These are phyloP conservation scores for Neoniphon sammara DNA, from an alignment of 2,797 vertebrate genomes.

Conservation along the genomic window DNA sequence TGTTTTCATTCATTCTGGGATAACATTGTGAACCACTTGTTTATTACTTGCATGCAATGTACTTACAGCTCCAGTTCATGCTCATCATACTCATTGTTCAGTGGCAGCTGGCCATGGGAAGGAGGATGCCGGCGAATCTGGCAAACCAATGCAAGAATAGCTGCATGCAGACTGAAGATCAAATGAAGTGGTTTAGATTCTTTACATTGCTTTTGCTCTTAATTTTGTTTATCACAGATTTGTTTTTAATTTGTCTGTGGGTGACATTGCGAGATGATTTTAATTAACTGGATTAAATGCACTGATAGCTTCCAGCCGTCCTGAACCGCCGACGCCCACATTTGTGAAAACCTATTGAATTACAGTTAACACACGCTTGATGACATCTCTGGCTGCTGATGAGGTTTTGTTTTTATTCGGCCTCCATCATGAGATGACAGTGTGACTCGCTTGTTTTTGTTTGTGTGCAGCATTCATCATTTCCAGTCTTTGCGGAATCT, in stretches of 20 bases:
- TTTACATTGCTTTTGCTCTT: neutral
- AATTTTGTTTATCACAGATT: neutral
- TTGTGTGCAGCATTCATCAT: constrained; percentile 24
- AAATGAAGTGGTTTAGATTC: neutral
- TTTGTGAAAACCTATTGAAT: constrained; percentile 18
- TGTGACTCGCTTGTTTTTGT: constrained; percentile 37
- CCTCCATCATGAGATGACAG: constrained; percentile 12
- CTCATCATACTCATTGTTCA: constrained; percentile 32
- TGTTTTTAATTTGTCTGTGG: constrained; percentile 15
- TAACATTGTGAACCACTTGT: constrained; percentile 4
- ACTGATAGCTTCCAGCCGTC: constrained; percentile 27
- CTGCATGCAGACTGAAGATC: neutral
- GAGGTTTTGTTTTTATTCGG: constrained; percentile 32
- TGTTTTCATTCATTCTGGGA: constrained; percentile 42
- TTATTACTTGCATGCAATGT: constrained; percentile 25
- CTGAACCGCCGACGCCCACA: constrained; percentile 14
- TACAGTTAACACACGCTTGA: constrained; percentile 9
- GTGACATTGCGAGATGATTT: constrained; percentile 4
- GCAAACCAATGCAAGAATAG: constrained; percentile 3
- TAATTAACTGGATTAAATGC: neutral
- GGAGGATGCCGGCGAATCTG: constrained; percentile 33
- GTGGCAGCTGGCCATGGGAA: constrained; percentile 19
- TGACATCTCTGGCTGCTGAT: neutral
- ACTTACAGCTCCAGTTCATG: constrained; percentile 11
- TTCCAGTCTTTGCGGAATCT: constrained; percentile 20